These are phyloP conservation scores for Podiceps cristatus DNA, from an alignment of 2,113 vertebrate species.

Conservation along the genomic window DNA sequence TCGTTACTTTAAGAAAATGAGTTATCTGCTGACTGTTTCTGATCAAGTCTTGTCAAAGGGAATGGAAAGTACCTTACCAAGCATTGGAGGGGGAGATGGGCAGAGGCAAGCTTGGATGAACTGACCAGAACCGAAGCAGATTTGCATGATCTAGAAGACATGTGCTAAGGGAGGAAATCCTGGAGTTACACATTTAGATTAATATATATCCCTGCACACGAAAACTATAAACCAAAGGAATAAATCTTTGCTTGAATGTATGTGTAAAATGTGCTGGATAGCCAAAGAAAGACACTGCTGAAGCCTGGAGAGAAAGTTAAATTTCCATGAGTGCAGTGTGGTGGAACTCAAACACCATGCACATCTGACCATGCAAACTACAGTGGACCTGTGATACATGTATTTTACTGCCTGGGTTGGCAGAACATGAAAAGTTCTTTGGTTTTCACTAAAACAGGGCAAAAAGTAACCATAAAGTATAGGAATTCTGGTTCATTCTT, in stretches of 20 bases:
- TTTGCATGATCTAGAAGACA: neutral
- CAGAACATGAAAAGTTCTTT: neutral
- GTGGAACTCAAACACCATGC: neutral
- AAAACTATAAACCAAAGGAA: neutral
- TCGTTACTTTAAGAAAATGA: neutral
- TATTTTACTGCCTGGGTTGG: neutral
- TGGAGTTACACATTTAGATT: neutral
- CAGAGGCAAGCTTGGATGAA: neutral
- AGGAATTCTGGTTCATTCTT: neutral
- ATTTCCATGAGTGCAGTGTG: neutral
- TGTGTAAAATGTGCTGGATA: neutral
- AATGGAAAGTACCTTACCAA: neutral
- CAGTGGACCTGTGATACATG: neutral
- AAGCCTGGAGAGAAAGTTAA: neutral
- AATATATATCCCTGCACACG: neutral
- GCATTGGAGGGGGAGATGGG: neutral
- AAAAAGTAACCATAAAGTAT: neutral
- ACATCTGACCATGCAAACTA: accelerated
- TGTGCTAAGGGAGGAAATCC: neutral
- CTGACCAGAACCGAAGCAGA: neutral
- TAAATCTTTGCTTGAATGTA: neutral
- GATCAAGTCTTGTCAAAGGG: neutral
- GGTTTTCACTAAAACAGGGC: neutral
- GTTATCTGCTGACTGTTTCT: neutral
- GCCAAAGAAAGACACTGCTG: neutral